Percentiles rank a stretch among this genome's conserved stretches.
These are phyloP conservation scores for Dicrostonyx torquatus DNA, from an alignment of 2,797 vertebrate genomes.

Conservation along the genomic window DNA sequence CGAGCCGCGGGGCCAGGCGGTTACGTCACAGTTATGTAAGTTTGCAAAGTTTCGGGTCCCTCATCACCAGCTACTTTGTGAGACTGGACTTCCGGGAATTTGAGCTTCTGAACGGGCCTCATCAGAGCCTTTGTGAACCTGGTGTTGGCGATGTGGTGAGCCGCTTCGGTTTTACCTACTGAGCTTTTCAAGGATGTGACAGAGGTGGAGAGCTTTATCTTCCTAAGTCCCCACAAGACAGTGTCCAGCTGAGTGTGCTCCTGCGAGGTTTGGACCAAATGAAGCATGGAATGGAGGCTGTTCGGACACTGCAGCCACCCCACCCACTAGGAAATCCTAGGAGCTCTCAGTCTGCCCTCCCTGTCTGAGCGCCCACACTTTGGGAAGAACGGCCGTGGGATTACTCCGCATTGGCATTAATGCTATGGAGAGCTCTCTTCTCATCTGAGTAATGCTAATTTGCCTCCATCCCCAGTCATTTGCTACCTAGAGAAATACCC, in stretches of 20 bases:
- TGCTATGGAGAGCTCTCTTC: slow-evolving; percentile 71
- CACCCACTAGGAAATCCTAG: neutral
- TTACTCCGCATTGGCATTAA: slow-evolving; percentile 66
- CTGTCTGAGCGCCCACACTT: slow-evolving; percentile 3
- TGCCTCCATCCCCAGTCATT: slow-evolving; percentile 60
- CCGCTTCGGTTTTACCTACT: neutral
- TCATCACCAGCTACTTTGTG: neutral
- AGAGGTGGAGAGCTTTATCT: neutral
- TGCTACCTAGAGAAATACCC: slow-evolving; percentile 79
- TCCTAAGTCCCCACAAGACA: neutral
- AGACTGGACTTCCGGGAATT: neutral
- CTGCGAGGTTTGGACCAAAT: neutral
- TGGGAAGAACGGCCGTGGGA: slow-evolving; percentile 37
- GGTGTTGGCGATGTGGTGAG: neutral
- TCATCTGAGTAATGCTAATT: slow-evolving; percentile 75
- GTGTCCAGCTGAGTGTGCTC: neutral
- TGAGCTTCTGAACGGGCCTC: neutral
- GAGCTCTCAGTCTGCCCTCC: neutral
- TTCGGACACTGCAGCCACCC: neutral
- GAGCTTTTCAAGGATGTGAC: neutral
- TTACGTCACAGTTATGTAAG: neutral
- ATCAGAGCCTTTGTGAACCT: neutral
- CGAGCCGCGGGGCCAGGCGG: neutral
- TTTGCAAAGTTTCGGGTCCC: neutral
- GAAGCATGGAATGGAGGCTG: neutral